Evolutionary conservation across 2,888 invertebrate genomes (phyloP).

Genomic region (Lathronympha strigana): DNA sequence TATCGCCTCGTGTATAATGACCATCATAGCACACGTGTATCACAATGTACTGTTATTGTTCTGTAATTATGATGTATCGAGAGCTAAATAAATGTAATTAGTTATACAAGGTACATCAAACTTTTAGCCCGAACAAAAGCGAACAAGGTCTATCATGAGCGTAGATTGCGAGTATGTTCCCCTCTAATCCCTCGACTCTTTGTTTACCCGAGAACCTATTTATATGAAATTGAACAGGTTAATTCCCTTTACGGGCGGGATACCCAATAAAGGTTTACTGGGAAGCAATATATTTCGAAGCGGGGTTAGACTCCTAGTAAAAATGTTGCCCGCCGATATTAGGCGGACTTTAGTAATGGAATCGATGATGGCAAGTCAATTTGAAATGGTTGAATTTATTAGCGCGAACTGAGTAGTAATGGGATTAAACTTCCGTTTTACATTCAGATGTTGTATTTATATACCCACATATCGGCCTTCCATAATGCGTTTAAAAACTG

Average conservation of each 20-base stretch:
- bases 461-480: too few relatives aligned
- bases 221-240: constrained; percentile 53
- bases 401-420: neutral
- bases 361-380: constrained; percentile 41
- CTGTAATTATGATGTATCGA: too few relatives aligned
- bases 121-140: constrained; percentile 12
- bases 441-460: neutral
- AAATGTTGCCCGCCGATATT: constrained; percentile 48
- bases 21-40: too few relatives aligned
- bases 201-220: constrained; percentile 47
- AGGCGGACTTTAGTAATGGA: constrained; percentile 36
- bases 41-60: too few relatives aligned
- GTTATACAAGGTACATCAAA: constrained; percentile 9
- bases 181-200: constrained; percentile 41
- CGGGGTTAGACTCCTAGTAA: constrained; percentile 44
- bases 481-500: too few relatives aligned
- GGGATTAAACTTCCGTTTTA: neutral
- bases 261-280: constrained; percentile 57
- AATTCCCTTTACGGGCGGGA: constrained; percentile 54
- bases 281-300: constrained; percentile 53
- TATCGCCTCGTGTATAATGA: too few relatives aligned
- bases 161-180: constrained; percentile 40
- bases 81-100: constrained; percentile 4
- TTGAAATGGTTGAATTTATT: constrained; percentile 27
- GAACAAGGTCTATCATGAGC: constrained; percentile 31